Evolutionary conservation across 2,797 vertebrate genomes (phyloP), one percentile per base, ranked within the genome.

Genomic region (Astyanax mexicanus): DNA sequence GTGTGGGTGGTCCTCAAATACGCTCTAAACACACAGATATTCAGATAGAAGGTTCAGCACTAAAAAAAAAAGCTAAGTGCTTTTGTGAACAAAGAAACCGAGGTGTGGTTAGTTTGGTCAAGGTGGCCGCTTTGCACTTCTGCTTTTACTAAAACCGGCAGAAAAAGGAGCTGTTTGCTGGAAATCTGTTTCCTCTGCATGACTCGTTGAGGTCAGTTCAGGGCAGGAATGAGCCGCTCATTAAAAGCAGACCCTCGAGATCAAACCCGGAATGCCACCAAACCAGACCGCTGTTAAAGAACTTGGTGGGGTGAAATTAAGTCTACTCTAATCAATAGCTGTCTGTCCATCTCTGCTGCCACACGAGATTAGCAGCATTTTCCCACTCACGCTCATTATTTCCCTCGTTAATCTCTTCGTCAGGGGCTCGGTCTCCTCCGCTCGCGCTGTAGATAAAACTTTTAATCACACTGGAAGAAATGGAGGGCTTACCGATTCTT

Each of bases 381-480:
- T 37, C 35, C 4, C 47, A 49, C 65, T 74, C 65, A 21, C 66
- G 37, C 69, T 67, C 23, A n/a, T 74, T 25, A 29, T 68, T 80
- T 67, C 52, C 37, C 60, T 68, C 52, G 37, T 68, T 68, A 77
- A 69, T 47, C 37, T 65, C 57, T 29, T 73, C 40, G 37, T 77
- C 55, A 47, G 47, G 27, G 51, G 42, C 55, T 57, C 17, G n/a
- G 25, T 13, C 13, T 45, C 51, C 38, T 35, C 38, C 54, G 40
- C n/a, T 69, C 54, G 60, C 72, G 49, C 47, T 15, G 44, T 67
- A 67, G 61, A 67, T 75, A 70, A 58, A 73, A 66, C 67, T 58
- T 69, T 74, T 69, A 80, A 69, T 74, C 71, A 75, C 35, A 40
- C 67, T 32, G 13, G 5, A 54, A 64, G 49, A 57, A 49, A 45